Evolutionary conservation across 2,888 invertebrate genomes (phyloP).

Genomic region (Palloptera scutellata): DNA sequence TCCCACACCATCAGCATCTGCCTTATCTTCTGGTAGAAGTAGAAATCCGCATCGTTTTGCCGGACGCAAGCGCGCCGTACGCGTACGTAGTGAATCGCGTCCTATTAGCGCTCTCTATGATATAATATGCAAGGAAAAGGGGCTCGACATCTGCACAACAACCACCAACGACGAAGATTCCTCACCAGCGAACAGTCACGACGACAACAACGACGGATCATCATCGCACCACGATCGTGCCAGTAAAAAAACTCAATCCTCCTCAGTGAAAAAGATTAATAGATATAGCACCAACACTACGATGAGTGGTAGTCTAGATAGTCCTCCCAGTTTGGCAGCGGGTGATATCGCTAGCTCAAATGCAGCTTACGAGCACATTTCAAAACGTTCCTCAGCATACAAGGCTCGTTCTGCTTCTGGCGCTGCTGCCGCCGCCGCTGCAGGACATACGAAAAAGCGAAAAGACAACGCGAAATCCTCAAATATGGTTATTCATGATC

Average conservation of each 20-base stretch:
- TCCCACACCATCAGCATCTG: constrained; percentile 20
- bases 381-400: constrained; percentile 20
- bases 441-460: constrained; percentile 20
- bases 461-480: constrained; percentile 28
- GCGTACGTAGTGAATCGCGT: constrained; percentile 63
- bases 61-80: constrained; percentile 58
- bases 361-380: constrained; percentile 7
- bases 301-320: constrained; percentile 33
- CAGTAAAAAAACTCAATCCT: background rate
- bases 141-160: constrained; percentile 54
- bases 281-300: constrained; percentile 10
- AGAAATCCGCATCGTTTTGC: constrained; percentile 57
- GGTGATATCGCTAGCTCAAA: too few relatives aligned
- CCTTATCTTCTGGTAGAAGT: constrained; percentile 43
- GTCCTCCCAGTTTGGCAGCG: constrained; percentile 17
- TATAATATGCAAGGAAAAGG: constrained; percentile 65
- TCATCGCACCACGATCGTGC: background rate
- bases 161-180: constrained; percentile 47
- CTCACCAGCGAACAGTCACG: constrained; percentile 35
- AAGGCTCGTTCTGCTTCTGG: background rate
- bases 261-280: background rate
- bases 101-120: constrained; percentile 63
- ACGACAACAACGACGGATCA: constrained; percentile 17
- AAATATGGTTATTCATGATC: constrained; percentile 37
- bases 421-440: constrained; percentile 3